Evolutionary conservation across 2,888 invertebrate species (phyloP).

Genomic region (Drosophila engyochracea): DNA sequence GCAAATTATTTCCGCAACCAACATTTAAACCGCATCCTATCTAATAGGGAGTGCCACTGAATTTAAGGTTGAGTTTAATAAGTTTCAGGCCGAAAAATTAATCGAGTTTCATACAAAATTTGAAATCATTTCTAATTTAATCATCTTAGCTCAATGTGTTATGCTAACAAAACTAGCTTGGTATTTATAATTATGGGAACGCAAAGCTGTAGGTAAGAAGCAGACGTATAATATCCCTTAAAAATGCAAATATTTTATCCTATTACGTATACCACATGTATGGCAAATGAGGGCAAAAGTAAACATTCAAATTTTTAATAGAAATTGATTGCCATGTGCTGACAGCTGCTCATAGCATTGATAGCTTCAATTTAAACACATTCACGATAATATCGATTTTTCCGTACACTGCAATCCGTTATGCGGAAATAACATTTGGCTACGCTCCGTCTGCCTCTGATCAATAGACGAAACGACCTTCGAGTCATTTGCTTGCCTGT

Average conservation of each 20-base stretch:
- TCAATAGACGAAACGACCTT: constrained; percentile 9
- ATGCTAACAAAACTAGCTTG: constrained; percentile 12
- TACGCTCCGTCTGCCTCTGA: constrained; percentile 23
- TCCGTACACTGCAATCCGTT: not conserved
- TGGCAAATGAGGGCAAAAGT: constrained; percentile 34
- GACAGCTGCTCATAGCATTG: constrained; percentile 35
- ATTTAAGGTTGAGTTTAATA: not conserved
- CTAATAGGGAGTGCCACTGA: not conserved
- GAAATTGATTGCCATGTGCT: constrained; percentile 38
- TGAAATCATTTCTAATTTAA: not conserved
- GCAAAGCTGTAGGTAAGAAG: not conserved
- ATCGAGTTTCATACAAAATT: not conserved
- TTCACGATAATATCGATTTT: constrained; percentile 43
- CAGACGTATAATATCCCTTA: not conserved
- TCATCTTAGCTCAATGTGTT: not conserved
- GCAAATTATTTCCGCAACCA: not conserved
- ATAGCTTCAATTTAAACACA: not conserved
- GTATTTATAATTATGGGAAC: not conserved
- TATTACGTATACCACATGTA: constrained; percentile 40
- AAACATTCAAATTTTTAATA: constrained; percentile 36
- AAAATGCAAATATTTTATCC: constrained; percentile 14
- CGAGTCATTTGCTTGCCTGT: not conserved
- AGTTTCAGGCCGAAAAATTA: not conserved
- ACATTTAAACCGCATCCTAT: not conserved
- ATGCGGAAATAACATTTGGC: constrained; percentile 39